Evolutionary conservation across 1,140 invertebrate genomes (phyloP).

Genomic region (Drosophila kepulauana): DNA sequence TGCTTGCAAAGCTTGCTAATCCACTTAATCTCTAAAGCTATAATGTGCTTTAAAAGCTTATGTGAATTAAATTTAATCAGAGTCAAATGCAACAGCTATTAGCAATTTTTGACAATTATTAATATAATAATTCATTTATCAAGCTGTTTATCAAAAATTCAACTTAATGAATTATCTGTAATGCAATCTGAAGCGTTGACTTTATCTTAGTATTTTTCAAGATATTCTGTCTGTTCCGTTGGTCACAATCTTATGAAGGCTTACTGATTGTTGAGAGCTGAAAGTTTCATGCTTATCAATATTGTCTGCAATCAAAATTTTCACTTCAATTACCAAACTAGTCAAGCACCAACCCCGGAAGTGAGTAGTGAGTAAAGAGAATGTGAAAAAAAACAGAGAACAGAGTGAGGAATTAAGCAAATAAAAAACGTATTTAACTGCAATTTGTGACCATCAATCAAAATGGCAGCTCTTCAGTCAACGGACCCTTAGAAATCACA

Average conservation of each 20-base stretch:
- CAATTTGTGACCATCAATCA: conserved; percentile 81
- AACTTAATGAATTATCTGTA: background rate
- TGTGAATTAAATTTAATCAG: background rate
- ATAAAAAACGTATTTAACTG: conserved; percentile 83
- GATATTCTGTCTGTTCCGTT: background rate
- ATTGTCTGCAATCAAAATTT: conserved; percentile 34
- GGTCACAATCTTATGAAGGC: conserved; percentile 4
- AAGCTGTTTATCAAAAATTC: background rate
- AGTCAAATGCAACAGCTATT: background rate
- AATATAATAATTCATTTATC: background rate
- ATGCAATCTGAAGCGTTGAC: background rate
- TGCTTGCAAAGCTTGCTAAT: conserved; percentile 1
- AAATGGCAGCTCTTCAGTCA: conserved; percentile 57
- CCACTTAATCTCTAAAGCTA: background rate
- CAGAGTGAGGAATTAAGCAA: conserved; percentile 56
- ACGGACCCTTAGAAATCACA: conserved; percentile 32
- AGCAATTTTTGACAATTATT: background rate
- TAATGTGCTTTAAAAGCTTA: conserved; percentile 6
- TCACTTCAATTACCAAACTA: conserved; percentile 43
- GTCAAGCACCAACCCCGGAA: conserved; percentile 51
- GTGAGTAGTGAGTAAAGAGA: conserved; percentile 14
- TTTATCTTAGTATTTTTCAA: background rate
- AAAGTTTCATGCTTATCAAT: conserved; percentile 32
- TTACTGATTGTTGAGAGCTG: conserved; percentile 10
- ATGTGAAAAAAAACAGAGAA: background rate